Evolutionary conservation across 2,888 invertebrate genomes (phyloP).

Genomic region (Limnephilus auricula): DNA sequence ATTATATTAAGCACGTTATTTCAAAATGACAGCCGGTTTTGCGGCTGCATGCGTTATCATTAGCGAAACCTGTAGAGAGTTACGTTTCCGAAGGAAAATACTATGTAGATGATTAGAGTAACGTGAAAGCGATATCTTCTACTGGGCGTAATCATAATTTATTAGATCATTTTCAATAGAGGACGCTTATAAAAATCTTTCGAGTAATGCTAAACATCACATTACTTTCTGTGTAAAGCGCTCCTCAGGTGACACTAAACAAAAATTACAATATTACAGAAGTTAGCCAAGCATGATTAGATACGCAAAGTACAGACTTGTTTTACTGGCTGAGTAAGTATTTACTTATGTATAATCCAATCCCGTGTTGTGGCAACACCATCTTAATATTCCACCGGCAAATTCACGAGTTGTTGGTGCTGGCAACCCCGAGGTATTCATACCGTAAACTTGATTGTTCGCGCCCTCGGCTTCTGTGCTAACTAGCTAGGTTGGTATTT

Average conservation of each 20-base stretch:
- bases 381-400: conserved; percentile 15
- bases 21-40: too few species aligned
- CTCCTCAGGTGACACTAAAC: background rate
- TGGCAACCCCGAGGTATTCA: background rate
- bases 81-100: too few species aligned
- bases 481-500: background rate
- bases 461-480: background rate
- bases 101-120: too few species aligned
- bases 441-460: background rate
- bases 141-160: too few species aligned
- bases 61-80: too few species aligned
- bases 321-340: background rate
- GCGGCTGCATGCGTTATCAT: too few species aligned
- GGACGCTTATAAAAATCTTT: background rate
- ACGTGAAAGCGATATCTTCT: too few species aligned
- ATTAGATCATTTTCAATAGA: too few species aligned
- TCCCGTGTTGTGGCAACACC: conserved; percentile 8
- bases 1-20: too few species aligned
- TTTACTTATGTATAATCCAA: conserved; percentile 42
- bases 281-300: background rate
- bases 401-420: background rate
- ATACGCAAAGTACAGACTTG: background rate
- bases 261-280: background rate
- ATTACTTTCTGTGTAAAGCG: background rate
- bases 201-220: background rate